A percentile compares a stretch with the other conserved stretches of the same genome.
These are phyloP conservation scores for Parauchenoglanis ngamensis DNA, from an alignment of 2,797 vertebrate species.

Conservation along the genomic window DNA sequence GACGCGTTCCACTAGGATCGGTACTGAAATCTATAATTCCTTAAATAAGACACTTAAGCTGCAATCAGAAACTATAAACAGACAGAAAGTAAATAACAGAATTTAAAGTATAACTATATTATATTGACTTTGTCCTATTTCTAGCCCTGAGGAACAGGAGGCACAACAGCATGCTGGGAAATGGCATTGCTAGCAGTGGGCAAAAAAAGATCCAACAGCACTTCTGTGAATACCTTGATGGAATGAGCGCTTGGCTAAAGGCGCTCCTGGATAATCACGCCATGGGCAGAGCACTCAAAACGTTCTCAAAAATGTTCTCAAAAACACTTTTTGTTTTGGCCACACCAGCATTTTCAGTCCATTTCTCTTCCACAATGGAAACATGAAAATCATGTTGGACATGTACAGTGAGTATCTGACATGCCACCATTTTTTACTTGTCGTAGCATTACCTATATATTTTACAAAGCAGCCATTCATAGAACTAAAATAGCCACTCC, in stretches of 20 bases:
- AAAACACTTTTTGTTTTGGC: neutral
- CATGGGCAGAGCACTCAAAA: neutral
- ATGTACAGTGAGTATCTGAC: neutral
- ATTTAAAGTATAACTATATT: neutral
- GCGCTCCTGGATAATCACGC: neutral
- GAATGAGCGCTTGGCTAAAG: neutral
- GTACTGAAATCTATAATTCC: neutral
- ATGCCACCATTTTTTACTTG: neutral
- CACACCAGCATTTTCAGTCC: neutral
- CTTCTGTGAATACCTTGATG: neutral
- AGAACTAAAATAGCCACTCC: neutral
- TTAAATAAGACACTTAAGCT: too few relatives aligned
- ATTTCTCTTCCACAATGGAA: neutral
- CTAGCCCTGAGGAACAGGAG: neutral
- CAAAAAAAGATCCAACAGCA: neutral
- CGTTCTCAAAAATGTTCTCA: neutral
- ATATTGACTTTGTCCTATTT: neutral
- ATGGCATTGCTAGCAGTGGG: neutral
- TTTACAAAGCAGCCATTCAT: neutral
- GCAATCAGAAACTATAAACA: neutral
- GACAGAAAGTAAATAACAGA: neutral
- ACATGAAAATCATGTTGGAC: neutral
- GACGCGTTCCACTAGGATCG: neutral
- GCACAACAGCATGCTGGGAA: neutral
- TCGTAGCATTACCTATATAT: neutral